Conservation (phyloP, 2,797 vertebrate species). For the Manis javanica region DNA sequence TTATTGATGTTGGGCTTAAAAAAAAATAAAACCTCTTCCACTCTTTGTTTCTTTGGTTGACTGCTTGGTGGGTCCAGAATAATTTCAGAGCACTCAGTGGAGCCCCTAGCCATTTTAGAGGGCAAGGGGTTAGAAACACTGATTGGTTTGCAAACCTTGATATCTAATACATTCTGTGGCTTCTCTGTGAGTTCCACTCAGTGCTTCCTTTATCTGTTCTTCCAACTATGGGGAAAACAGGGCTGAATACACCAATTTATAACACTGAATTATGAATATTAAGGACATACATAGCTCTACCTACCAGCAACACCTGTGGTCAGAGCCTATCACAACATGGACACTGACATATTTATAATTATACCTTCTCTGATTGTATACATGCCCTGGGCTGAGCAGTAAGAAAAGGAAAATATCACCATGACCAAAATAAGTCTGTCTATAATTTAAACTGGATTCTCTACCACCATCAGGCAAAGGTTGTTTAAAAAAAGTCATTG, state of each 20-base stretch:
- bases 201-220: background rate
- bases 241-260: background rate
- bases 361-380: background rate
- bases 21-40: background rate
- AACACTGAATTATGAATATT: background rate
- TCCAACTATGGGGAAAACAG: background rate
- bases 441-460: background rate
- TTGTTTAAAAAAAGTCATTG: background rate
- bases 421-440: background rate
- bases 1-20: constrained; percentile 40
- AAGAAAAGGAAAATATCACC: background rate
- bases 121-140: background rate
- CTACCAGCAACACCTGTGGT: background rate
- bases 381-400: background rate
- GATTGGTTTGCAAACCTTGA: constrained; percentile 21
- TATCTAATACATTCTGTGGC: background rate
- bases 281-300: background rate
- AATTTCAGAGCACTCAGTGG: background rate
- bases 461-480: background rate
- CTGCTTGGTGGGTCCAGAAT: background rate
- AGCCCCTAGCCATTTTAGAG: background rate
- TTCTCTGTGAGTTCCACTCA: constrained; percentile 17
- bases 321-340: background rate
- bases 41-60: constrained; percentile 40
- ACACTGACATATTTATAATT: background rate